Evolutionary conservation across 2,888 invertebrate genomes (phyloP), one percentile per base, ranked within the genome.

Genomic region (Plagodis pulveraria): DNA sequence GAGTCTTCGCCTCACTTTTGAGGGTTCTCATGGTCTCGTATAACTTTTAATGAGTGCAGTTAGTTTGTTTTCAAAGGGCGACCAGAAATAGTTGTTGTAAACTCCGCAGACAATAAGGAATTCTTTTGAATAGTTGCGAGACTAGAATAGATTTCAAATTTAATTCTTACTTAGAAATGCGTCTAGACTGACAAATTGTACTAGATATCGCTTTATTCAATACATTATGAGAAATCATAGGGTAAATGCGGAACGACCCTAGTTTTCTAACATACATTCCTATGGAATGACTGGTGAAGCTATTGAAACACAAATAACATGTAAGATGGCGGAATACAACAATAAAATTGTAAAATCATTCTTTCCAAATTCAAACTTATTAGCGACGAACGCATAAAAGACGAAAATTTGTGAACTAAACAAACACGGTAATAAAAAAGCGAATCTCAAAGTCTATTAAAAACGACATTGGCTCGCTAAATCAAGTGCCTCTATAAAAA

Each of bases 401-500:
- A 52, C 69, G 65, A 72, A 74, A 77, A 74, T 76, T 56, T 64
- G 67, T 79, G 71, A 73, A 78, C 72, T 71, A 72, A 71, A 73
- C 70, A 65, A 68, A 74, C 66, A 74, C 70, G 67, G 71, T 70
- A 71, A 70, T 83, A 81, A 82, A 40, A 81, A 83, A 77, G 76
- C 72, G 71, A 82, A 81, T 77, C 79, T 80, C 71, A 77, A 70
- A 76, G 74, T 84, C 76, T 84, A 86, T 86, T 86, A 86, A 87
- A 89, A 86, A 83, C 85, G 74, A 83, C 84, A 86, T 83, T 79
- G 81, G 79, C 81, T 84, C 81, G 89, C 89, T 91, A 88, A 90
- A 89, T 86, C 84, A 85, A 90, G 85, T 86, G 83, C 83, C 82
- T 81, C 83, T 83, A 89, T 91, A 91, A 90, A 89, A 85, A 81